Evolutionary conservation across 2,797 vertebrate genomes (phyloP).

Genomic region (Alosa sapidissima): DNA sequence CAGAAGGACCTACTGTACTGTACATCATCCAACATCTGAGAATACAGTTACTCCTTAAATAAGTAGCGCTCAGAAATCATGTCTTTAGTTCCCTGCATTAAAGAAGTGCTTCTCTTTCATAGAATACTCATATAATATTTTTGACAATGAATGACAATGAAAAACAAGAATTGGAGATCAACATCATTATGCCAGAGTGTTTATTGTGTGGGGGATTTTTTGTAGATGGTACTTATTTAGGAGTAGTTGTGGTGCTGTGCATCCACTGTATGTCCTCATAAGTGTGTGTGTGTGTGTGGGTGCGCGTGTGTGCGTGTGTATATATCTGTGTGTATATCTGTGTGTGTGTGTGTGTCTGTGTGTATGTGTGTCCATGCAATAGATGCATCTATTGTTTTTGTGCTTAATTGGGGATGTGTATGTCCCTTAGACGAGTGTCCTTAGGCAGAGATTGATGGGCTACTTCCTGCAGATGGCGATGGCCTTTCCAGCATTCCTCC

Average conservation of each 20-base stretch:
- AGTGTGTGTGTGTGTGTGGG: background rate
- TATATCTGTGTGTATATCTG: slow-evolving; percentile 23
- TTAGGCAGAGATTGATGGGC: slow-evolving; percentile 17
- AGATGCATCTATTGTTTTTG: background rate
- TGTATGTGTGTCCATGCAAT: background rate
- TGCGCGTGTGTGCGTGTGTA: background rate
- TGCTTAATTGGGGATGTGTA: background rate
- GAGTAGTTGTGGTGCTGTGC: background rate
- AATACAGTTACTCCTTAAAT: background rate
- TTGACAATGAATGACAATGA: background rate
- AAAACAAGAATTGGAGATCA: background rate
- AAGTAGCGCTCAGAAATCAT: background rate
- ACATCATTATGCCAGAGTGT: background rate
- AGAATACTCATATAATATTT: background rate
- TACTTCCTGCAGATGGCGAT: background rate
- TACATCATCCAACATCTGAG: background rate
- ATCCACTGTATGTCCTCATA: background rate
- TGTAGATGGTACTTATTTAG: background rate
- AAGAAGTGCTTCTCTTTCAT: background rate
- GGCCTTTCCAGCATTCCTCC: background rate
- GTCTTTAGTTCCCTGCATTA: background rate
- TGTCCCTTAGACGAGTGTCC: background rate
- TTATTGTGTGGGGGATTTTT: background rate
- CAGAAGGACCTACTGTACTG: background rate
- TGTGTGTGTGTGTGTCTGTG: slow-evolving; percentile 32